phyloP scores from a whole-genome alignment of 2,888 invertebrate species.

The Plemyria rubiginata region DNA sequence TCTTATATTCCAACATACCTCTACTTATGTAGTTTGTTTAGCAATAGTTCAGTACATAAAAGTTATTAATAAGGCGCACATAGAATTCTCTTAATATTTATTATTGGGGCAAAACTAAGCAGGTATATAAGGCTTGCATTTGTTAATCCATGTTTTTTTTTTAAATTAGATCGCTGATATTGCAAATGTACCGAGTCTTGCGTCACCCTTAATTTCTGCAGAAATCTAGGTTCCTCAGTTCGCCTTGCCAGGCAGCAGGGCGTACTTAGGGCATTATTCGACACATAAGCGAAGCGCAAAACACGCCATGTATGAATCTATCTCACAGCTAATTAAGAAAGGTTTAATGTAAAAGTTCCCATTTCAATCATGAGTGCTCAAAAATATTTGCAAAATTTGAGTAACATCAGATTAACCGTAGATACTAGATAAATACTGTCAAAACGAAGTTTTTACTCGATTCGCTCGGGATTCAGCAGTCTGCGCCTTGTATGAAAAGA shows the following conservation, averaged over 20 bases:
- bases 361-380: too few species aligned
- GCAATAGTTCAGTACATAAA: not conserved
- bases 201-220: not conserved
- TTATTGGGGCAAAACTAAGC: not conserved
- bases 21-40: conserved; percentile 4
- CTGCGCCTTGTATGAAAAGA: not conserved
- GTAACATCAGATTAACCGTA: too few species aligned
- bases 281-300: too few species aligned
- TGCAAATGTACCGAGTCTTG: not conserved
- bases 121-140: too few species aligned
- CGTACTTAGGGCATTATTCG: too few species aligned
- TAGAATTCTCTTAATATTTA: not conserved
- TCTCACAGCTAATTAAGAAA: too few species aligned
- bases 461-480: not conserved
- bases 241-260: too few species aligned
- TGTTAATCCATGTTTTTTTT: not conserved
- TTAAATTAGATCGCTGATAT: not conserved
- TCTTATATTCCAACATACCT: conserved; percentile 19
- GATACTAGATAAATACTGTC: too few species aligned
- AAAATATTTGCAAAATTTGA: too few species aligned
- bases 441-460: too few species aligned
- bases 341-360: too few species aligned
- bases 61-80: not conserved
- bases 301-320: too few species aligned
- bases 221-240: not conserved